Conservation (phyloP, 2,888 invertebrate genomes). For the Chelonus formosanus region DNA sequence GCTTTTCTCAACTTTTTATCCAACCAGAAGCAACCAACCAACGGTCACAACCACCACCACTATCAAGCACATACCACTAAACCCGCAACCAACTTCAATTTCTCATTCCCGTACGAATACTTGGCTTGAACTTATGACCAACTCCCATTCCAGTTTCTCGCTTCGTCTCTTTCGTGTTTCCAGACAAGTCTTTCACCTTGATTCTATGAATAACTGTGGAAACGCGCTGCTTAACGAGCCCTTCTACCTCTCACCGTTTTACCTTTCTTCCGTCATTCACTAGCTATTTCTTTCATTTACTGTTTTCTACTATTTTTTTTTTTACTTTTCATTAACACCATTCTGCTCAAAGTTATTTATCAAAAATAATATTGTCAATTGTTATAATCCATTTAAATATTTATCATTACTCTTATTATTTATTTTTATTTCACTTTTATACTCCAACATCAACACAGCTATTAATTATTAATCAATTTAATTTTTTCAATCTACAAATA, state of each 20-base stretch:
- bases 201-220: slow-evolving; percentile 44
- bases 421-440: no score
- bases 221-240: slow-evolving; percentile 52
- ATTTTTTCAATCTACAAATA: no score
- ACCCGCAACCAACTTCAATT: slow-evolving; percentile 59
- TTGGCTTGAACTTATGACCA: slow-evolving; percentile 60
- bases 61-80: slow-evolving; percentile 44
- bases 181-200: slow-evolving; percentile 43
- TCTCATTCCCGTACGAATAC: slow-evolving; percentile 62
- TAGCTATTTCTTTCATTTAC: slow-evolving; percentile 24
- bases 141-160: slow-evolving; percentile 41
- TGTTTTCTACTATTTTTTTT: slow-evolving; percentile 1
- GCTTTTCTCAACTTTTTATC: slow-evolving; percentile 65
- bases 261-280: slow-evolving; percentile 31
- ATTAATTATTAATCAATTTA: no score
- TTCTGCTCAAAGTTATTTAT: no score
- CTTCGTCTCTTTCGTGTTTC: slow-evolving; percentile 38
- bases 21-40: slow-evolving; percentile 53
- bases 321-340: no score
- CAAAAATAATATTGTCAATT: no score
- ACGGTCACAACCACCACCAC: slow-evolving; percentile 47
- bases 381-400: no score
- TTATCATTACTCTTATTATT: no score
- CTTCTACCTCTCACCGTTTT: slow-evolving; percentile 39
- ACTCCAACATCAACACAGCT: no score